Conservation (phyloP, 1,140 invertebrate species). For the Ceratosolen fusciceps region DNA sequence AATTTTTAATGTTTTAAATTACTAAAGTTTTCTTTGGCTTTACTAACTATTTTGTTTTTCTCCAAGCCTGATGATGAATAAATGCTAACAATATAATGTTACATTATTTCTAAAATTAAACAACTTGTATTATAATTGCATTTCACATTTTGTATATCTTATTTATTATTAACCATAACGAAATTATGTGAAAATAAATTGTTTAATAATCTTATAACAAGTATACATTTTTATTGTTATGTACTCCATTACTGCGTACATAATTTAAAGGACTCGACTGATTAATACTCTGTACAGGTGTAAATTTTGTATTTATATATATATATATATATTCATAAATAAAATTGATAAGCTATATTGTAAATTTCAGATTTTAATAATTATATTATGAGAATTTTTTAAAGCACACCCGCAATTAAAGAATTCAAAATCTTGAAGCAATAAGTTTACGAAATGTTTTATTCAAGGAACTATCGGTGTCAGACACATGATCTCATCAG, state of each 20-base stretch:
- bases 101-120: slow-evolving; percentile 17
- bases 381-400: not conserved
- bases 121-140: not conserved
- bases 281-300: not conserved
- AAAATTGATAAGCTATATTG: no score
- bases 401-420: not conserved
- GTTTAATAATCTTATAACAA: not conserved
- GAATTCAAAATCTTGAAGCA: not conserved
- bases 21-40: not conserved
- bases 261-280: not conserved
- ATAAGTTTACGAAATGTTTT: not conserved
- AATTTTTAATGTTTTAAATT: not conserved
- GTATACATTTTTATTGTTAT: no score
- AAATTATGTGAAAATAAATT: not conserved
- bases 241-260: no score
- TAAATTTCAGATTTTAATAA: slow-evolving; percentile 8
- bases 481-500: not conserved
- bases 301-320: no score
- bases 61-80: not conserved
- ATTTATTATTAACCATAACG: not conserved
- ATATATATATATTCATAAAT: no score
- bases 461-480: not conserved
- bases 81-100: not conserved
- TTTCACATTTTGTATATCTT: not conserved
- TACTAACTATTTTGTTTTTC: not conserved